A percentile compares a stretch with the other conserved stretches of the same genome.
Evolutionary conservation across 2,888 invertebrate genomes (phyloP).

Genomic region (Salticus scenicus): DNA sequence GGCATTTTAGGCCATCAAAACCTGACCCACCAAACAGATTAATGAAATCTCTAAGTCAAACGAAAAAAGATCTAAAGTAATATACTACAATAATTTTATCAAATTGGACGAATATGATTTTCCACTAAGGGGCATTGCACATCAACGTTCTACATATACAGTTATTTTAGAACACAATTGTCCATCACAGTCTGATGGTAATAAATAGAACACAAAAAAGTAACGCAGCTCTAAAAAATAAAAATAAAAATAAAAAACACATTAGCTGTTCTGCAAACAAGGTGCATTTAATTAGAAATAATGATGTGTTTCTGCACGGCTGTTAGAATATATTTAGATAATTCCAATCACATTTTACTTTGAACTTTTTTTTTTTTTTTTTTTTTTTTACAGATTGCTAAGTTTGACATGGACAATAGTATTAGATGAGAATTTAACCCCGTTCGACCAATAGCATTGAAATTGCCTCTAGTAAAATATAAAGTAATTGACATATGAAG

Average conservation of each 20-base stretch:
- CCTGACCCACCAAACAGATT: neutral
- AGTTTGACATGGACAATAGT: neutral
- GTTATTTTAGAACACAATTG: constrained; percentile 11
- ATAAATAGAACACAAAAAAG: neutral
- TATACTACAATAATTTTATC: neutral
- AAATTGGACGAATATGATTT: neutral
- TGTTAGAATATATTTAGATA: constrained; percentile 15
- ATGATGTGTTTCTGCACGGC: neutral
- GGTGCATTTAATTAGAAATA: constrained; percentile 1
- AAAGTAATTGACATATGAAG: neutral
- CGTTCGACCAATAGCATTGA: neutral
- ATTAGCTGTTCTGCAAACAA: neutral
- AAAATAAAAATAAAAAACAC: neutral
- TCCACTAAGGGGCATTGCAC: neutral
- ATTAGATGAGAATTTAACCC: neutral
- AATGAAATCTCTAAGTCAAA: too few species aligned
- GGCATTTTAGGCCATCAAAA: neutral
- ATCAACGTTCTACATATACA: neutral
- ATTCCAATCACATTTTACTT: neutral
- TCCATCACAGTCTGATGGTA: neutral
- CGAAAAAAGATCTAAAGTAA: neutral
- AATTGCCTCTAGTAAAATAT: neutral
- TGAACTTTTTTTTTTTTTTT: neutral
- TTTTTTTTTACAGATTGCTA: neutral
- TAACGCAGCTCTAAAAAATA: too few species aligned